Percentiles rank a stretch among this genome's conserved stretches.
Evolutionary conservation across 2,888 invertebrate species (phyloP).

Genomic region (Leucophenga montana): DNA sequence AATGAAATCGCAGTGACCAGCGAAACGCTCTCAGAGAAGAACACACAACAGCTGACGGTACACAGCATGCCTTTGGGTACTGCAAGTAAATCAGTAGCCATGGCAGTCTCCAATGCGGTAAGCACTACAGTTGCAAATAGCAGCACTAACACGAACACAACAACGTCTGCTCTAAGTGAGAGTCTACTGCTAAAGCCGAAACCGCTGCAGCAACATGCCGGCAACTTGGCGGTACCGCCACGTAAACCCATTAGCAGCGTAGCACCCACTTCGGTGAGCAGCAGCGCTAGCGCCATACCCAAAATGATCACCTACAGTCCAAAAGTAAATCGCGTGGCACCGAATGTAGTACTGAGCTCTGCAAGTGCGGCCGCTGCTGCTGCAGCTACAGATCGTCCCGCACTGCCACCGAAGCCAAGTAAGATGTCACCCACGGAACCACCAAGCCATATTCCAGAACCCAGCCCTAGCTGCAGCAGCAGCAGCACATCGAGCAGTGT

Average conservation of each 20-base stretch:
- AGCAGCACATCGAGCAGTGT: constrained; percentile 27
- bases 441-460: constrained; percentile 9
- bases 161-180: constrained; percentile 26
- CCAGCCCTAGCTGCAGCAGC: constrained; percentile 4
- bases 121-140: constrained; percentile 39
- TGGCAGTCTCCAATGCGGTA: constrained; percentile 64
- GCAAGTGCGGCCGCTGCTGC: constrained; percentile 37
- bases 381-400: constrained; percentile 76
- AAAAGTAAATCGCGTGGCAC: constrained; percentile 74
- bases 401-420: constrained; percentile 87
- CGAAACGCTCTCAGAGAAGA: constrained; percentile 64
- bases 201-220: constrained; percentile 56
- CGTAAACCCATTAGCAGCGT: constrained; percentile 92
- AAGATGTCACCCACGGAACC: constrained; percentile 73
- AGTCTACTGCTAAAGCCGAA: constrained; percentile 64
- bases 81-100: constrained; percentile 71
- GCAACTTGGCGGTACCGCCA: constrained; percentile 72
- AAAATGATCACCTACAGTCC: constrained; percentile 72
- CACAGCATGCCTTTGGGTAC: constrained; percentile 75
- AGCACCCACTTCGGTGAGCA: constrained; percentile 81
- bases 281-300: constrained; percentile 57
- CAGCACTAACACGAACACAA: constrained; percentile 42
- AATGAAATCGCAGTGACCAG: constrained; percentile 66
- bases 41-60: constrained; percentile 74
- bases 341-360: constrained; percentile 62